These are phyloP conservation scores for Caracal caracal DNA, from an alignment of 2,113 vertebrate species.

Conservation along the genomic window DNA sequence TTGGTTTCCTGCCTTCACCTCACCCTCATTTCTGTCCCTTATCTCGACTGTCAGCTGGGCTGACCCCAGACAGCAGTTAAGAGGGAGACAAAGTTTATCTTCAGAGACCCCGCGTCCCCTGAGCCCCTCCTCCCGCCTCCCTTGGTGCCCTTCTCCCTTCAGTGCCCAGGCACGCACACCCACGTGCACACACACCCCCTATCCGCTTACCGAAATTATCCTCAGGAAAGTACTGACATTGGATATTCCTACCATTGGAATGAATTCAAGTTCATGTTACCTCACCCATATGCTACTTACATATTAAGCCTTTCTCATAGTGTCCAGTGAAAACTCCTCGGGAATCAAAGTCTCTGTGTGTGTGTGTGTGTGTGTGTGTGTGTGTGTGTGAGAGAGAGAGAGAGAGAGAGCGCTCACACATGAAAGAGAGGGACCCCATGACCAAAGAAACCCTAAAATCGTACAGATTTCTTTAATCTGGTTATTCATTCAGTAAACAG, in stretches of 20 bases:
- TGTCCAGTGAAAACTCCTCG: neutral
- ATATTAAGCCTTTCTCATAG: neutral
- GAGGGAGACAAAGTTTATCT: neutral
- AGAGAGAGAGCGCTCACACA: neutral
- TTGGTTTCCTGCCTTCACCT: neutral
- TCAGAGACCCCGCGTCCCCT: neutral
- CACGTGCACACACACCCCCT: accelerated
- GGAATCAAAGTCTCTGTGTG: neutral
- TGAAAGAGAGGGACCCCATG: neutral
- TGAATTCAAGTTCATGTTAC: neutral
- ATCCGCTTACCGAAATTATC: neutral
- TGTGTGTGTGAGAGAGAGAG: neutral
- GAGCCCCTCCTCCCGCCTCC: neutral
- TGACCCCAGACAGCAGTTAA: neutral
- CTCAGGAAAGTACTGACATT: neutral
- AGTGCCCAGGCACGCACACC: no score
- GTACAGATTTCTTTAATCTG: neutral
- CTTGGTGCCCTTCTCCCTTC: neutral
- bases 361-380: neutral
- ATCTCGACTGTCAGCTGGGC: neutral
- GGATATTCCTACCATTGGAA: neutral
- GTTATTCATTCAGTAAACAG: neutral
- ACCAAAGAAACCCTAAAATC: neutral
- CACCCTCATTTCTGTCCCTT: neutral
- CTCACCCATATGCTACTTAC: neutral